phyloP scores from a whole-genome alignment of 2,113 vertebrate genomes.

The Zosterops lateralis region DNA sequence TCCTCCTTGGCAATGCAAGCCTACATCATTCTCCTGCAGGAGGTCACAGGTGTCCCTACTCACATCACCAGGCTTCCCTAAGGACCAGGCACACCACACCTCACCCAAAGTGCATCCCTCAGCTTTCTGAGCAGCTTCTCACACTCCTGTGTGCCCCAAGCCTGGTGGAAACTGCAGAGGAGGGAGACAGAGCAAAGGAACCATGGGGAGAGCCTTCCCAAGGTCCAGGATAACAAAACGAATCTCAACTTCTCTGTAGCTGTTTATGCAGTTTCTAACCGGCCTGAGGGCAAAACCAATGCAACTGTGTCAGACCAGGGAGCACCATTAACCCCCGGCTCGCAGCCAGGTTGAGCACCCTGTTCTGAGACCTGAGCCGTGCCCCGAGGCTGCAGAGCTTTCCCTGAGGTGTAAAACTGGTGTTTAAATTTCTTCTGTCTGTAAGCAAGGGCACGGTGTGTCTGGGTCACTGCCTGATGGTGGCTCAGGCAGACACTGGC shows the following conservation, averaged over 20 bases:
- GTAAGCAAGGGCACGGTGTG: neutral
- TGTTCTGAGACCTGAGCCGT: neutral
- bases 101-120: neutral
- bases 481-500: neutral
- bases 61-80: neutral
- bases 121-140: neutral
- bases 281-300: neutral
- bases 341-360: neutral
- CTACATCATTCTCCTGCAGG: neutral
- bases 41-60: neutral
- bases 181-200: neutral
- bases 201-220: rapidly evolving
- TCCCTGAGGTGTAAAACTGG: neutral
- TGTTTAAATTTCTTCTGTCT: neutral
- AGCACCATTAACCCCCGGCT: rapidly evolving
- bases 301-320: neutral
- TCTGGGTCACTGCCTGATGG: neutral
- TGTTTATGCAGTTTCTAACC: neutral
- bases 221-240: neutral
- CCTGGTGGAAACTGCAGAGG: neutral
- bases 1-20: neutral
- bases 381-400: neutral
- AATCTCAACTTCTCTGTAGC: neutral
- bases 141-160: neutral
- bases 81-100: neutral